These are phyloP conservation scores for Promerops cafer DNA, from an alignment of 2,113 vertebrate genomes.

Conservation along the genomic window DNA sequence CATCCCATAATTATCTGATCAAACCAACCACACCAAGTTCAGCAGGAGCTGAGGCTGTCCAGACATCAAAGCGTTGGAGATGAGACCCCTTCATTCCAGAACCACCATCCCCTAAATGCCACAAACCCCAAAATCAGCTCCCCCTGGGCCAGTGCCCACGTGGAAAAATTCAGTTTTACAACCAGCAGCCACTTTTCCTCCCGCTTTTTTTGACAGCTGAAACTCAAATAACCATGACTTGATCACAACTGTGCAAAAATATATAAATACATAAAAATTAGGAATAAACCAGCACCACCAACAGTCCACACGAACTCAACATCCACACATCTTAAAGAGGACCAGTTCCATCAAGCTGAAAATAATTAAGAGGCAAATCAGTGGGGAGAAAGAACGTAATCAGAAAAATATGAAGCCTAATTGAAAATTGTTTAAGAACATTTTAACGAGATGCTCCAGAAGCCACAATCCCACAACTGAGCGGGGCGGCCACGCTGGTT, in stretches of 20 bases:
- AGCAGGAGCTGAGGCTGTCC: background rate
- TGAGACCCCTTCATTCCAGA: rapidly evolving
- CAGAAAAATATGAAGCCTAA: constrained; percentile 57
- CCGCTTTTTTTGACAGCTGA: background rate
- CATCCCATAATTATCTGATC: background rate
- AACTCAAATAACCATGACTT: background rate
- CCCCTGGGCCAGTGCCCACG: background rate
- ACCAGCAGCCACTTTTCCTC: background rate
- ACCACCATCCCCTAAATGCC: background rate
- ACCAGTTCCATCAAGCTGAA: constrained; percentile 10
- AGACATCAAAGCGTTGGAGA: background rate
- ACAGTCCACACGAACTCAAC: background rate
- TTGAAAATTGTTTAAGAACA: constrained; percentile 59
- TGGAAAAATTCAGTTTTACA: background rate
- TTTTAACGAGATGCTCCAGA: constrained; percentile 57
- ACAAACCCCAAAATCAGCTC: background rate
- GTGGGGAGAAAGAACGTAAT: constrained; percentile 33
- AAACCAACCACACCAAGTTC: background rate
- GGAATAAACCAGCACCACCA: background rate
- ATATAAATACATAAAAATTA: background rate
- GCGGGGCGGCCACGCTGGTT: background rate
- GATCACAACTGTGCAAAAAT: background rate
- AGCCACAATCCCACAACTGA: constrained; percentile 59
- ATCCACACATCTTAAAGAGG: background rate
- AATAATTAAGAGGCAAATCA: constrained; percentile 25